Conservation (phyloP, 35 echinoderm and acorn worm species). For the Ptychodera flava region DNA sequence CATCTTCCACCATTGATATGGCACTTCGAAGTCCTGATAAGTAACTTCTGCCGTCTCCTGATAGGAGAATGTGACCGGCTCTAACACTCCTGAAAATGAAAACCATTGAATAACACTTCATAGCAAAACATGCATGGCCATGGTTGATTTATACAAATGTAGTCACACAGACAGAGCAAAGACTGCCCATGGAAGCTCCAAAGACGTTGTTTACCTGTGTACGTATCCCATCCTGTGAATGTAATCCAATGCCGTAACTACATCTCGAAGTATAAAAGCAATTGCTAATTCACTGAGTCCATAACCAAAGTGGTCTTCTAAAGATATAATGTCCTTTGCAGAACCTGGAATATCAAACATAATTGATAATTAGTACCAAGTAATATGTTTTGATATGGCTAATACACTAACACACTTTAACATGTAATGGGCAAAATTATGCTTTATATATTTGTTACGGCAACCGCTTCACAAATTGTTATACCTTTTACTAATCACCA, state of each 20-base stretch:
- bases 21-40: constrained; percentile 69
- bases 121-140: no score
- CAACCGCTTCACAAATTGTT: no score
- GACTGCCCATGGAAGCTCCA: no score
- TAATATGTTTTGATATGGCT: no score
- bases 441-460: no score
- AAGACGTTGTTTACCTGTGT: constrained; percentile 50
- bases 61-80: constrained; percentile 80
- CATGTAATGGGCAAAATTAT: no score
- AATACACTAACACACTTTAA: no score
- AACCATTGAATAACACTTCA: no score
- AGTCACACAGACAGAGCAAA: no score
- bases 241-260: constrained; percentile 65
- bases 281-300: constrained; percentile 81
- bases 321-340: constrained; percentile 55
- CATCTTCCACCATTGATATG: constrained; percentile 82
- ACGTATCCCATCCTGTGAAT: constrained; percentile 90
- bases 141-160: no score
- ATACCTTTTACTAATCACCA: no score
- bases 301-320: constrained; percentile 69
- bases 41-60: constrained; percentile 51
- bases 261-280: constrained; percentile 72
- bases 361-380: not conserved
- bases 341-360: constrained; percentile 45
- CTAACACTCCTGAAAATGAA: constrained; percentile 61